phyloP scores from a whole-genome alignment of 2,888 invertebrate genomes.

The Luperina nickerlii region DNA sequence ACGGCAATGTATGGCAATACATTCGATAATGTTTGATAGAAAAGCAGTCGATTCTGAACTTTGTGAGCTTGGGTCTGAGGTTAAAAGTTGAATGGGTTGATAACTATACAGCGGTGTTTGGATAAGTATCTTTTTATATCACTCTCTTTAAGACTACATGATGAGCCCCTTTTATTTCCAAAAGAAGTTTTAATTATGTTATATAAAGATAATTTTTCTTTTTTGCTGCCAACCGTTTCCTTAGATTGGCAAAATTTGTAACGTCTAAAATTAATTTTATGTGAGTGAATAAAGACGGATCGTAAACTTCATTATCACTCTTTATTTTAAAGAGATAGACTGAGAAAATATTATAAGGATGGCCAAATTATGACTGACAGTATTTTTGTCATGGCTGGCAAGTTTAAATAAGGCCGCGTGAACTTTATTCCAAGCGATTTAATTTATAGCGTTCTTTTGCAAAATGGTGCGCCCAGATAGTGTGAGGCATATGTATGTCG shows the following conservation, averaged over 20 bases:
- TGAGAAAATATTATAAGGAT: slow-evolving; percentile 20
- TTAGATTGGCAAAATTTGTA: slow-evolving; percentile 63
- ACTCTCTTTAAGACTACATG: slow-evolving; percentile 51
- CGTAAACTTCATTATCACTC: slow-evolving; percentile 65
- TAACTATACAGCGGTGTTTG: slow-evolving; percentile 3
- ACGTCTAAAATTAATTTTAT: slow-evolving; percentile 66
- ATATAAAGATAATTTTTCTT: slow-evolving; percentile 66
- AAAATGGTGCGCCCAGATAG: background rate
- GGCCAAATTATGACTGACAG: slow-evolving; percentile 10
- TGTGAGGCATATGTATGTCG: background rate
- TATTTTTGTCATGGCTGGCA: slow-evolving; percentile 27
- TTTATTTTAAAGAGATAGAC: slow-evolving; percentile 42
- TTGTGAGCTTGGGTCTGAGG: background rate
- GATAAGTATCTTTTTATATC: slow-evolving; percentile 46
- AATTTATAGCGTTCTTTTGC: background rate
- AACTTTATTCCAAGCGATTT: slow-evolving; percentile 16
- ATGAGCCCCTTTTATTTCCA: slow-evolving; percentile 65
- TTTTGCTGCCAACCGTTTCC: slow-evolving; percentile 53
- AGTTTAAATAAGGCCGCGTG: slow-evolving; percentile 23
- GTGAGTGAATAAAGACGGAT: slow-evolving; percentile 54
- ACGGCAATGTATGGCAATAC: slow-evolving; percentile 40
- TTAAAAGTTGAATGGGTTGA: slow-evolving; percentile 4
- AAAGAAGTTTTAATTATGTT: slow-evolving; percentile 73
- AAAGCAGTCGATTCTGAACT: slow-evolving; percentile 21
- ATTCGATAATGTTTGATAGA: slow-evolving; percentile 11